These are phyloP conservation scores for Pogonocherus hispidulus DNA, from an alignment of 2,888 invertebrate genomes.

Conservation along the genomic window DNA sequence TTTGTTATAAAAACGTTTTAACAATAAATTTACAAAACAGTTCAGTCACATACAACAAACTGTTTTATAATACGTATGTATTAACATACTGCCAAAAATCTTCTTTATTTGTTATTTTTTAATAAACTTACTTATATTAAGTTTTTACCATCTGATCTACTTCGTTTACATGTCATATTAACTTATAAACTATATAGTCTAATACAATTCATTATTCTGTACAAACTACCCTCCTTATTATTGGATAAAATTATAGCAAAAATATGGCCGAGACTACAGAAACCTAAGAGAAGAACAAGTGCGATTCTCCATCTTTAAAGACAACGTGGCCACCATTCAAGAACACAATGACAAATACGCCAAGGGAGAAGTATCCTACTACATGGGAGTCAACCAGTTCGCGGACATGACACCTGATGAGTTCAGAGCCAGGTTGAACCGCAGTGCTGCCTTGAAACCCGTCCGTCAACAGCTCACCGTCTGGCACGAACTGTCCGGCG, in stretches of 20 bases:
- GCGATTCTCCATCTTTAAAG: constrained; percentile 35
- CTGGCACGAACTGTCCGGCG: not conserved
- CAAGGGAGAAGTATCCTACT: constrained; percentile 25
- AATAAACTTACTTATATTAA: too few relatives aligned
- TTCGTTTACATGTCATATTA: too few relatives aligned
- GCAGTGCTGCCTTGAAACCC: not conserved
- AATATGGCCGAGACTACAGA: constrained; percentile 11
- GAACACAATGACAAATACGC: constrained; percentile 41
- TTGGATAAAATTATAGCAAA: constrained; percentile 12
- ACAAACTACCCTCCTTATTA: too few relatives aligned
- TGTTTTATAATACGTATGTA: too few relatives aligned
- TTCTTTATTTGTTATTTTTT: too few relatives aligned
- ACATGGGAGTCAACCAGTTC: constrained; percentile 3
- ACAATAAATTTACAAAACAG: too few relatives aligned
- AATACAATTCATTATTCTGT: too few relatives aligned
- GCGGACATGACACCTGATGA: not conserved
- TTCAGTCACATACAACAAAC: too few relatives aligned
- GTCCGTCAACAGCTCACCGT: not conserved
- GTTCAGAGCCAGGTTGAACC: not conserved
- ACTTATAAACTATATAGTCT: not conserved
- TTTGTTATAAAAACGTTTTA: too few relatives aligned
- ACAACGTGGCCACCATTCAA: constrained; percentile 34
- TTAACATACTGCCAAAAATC: too few relatives aligned
- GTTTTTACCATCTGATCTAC: too few relatives aligned
- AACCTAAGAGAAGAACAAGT: constrained; percentile 30